Evolutionary conservation across 2,113 vertebrate species (phyloP), one percentile per base, ranked within the genome.

Genomic region (Actenoides hombroni): DNA sequence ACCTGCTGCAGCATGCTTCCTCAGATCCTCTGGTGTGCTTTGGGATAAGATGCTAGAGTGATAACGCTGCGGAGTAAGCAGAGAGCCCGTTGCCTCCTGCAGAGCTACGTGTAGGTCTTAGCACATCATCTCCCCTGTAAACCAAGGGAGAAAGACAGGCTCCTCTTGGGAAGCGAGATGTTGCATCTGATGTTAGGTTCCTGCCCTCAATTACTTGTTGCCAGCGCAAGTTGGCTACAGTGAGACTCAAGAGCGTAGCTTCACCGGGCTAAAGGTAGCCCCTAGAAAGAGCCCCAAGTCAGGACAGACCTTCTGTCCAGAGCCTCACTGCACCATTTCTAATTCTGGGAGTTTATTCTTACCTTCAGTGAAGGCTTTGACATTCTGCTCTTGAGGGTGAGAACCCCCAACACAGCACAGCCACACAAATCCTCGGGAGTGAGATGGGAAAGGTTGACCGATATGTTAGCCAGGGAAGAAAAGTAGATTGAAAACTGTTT

Each of bases 381-480:
- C 19, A 6, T 56, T 67, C 60, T 44, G 59, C 70, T 61, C 16
- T 42, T 3, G 23, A 21, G 1, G 0, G 15, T 14, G 33, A 39
- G 93, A 96, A 74, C 46, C 26, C 26, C 85, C 63, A 78, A 39
- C 88, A 4, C 83, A 92, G 68, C 71, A 74, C 71, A 54, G 5
- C 25, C 37, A 26, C 85, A 26, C 76, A 63, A 17, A 61, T 42
- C 46, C 76, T 63, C 16, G 60, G 68, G 29, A 86, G 57, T 9
- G 5, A 78, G 75, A 49, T 6, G 69, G 5, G 42, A 68, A 77
- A 42, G 53, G 73, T 16, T 88, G 92, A 16, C 57, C 33, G 49
- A 69, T 71, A 92, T 60, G 86, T 83, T 70, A 75, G n/a, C 91
- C 93, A 91, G 84, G 91, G 84, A 83, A 80, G 81, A 63, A n/a